These are phyloP conservation scores for Malurus leucopterus DNA, from an alignment of 2,797 vertebrate genomes.

Conservation along the genomic window DNA sequence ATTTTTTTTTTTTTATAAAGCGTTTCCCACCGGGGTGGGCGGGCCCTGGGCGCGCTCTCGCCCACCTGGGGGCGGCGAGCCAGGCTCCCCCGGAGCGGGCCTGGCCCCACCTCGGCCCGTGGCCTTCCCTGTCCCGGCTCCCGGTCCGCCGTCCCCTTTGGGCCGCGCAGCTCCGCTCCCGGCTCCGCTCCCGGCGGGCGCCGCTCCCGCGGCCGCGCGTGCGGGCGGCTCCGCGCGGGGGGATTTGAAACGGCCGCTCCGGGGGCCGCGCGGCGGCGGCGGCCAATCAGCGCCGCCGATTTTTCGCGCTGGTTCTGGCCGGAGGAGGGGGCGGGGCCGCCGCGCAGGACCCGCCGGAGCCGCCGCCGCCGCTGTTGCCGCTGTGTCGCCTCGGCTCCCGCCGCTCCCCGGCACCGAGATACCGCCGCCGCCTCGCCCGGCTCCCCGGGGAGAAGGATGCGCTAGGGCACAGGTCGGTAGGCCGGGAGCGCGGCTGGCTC, in stretches of 20 bases:
- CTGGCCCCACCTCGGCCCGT: not conserved
- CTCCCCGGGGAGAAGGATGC: constrained; percentile 49
- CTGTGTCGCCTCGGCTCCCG: constrained; percentile 13
- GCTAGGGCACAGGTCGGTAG: constrained; percentile 63
- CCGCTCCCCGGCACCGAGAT: not conserved
- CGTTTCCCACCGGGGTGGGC: not conserved
- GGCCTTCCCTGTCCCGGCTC: not conserved
- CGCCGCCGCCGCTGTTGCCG: constrained; percentile 20
- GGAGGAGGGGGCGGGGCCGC: constrained; percentile 63
- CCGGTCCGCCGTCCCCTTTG: not conserved
- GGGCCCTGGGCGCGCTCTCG: not conserved
- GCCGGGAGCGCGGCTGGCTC: not conserved
- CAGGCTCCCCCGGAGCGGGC: not conserved
- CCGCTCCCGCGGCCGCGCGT: not conserved
- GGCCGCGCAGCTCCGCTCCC: not conserved
- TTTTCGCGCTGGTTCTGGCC: constrained; percentile 94
- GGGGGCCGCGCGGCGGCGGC: constrained; percentile 69
- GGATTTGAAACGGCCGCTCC: constrained; percentile 88
- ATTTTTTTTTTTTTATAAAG: not conserved
- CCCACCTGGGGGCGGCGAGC: not conserved
- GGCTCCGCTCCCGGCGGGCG: not conserved
- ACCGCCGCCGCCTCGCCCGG: not conserved
- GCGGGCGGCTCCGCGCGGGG: constrained; percentile 33
- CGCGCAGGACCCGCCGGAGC: constrained; percentile 35
- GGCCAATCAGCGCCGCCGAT: constrained; percentile 89